These are phyloP conservation scores for Oreamnos americanus DNA, from an alignment of 2,113 vertebrate genomes.

Conservation along the genomic window DNA sequence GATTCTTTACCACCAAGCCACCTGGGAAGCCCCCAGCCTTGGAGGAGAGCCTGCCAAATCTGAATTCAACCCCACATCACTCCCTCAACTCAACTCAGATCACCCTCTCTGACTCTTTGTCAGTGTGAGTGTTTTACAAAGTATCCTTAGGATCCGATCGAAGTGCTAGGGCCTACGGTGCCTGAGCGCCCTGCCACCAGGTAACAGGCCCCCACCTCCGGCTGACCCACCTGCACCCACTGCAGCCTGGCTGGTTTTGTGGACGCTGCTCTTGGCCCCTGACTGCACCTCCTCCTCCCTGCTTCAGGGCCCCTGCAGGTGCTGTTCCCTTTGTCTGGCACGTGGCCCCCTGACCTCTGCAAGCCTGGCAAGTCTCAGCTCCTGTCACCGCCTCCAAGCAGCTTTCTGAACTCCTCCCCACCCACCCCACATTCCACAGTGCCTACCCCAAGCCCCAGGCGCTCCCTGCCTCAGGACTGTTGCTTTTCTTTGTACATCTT, in stretches of 20 bases:
- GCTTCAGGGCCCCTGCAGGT: not conserved
- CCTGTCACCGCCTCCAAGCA: not conserved
- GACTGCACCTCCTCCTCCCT: not conserved
- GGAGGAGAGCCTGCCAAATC: not conserved
- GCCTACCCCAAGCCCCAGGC: not conserved
- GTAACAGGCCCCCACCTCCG: not conserved
- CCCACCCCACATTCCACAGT: not conserved
- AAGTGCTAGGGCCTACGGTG: not conserved
- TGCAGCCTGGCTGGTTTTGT: not conserved
- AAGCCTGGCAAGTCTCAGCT: not conserved
- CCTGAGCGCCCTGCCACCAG: not conserved
- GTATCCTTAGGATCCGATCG: not conserved
- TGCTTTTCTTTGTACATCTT: not conserved
- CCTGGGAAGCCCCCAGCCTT: not conserved
- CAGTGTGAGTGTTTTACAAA: not conserved
- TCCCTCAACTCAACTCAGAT: not conserved
- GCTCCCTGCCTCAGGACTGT: not conserved
- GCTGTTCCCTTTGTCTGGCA: not conserved
- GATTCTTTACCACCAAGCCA: not conserved
- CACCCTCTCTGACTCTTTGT: not conserved
- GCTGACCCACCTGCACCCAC: fast-evolving
- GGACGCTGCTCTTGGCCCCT: not conserved
- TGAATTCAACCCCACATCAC: not conserved
- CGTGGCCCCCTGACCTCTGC: not conserved
- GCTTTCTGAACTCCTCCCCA: not conserved